phyloP scores from a whole-genome alignment of 2,113 vertebrate genomes.

The Azemiops feae region DNA sequence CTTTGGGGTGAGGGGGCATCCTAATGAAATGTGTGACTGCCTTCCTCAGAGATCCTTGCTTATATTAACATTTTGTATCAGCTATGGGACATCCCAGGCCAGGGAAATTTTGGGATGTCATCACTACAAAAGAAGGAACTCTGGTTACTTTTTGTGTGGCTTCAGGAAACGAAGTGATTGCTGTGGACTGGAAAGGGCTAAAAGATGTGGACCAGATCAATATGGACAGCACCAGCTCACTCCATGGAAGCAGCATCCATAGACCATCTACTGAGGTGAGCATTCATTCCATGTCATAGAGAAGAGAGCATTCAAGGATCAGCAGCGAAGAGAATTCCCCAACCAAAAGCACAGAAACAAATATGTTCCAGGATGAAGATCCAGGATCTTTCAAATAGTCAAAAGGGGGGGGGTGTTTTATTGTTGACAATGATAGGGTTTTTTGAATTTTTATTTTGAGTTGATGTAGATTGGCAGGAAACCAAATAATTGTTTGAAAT shows the following conservation, averaged over 20 bases:
- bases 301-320: not conserved
- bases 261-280: constrained; percentile 77
- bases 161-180: constrained; percentile 76
- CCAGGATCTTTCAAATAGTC: not conserved
- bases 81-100: no score
- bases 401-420: not conserved
- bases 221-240: constrained; percentile 78
- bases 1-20: not conserved
- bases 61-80: not conserved
- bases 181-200: constrained; percentile 79
- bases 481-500: constrained; percentile 3
- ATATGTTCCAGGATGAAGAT: not conserved
- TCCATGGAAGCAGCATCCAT: constrained; percentile 78
- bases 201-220: constrained; percentile 80
- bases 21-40: not conserved
- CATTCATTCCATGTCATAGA: not conserved
- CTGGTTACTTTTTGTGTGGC: constrained; percentile 6
- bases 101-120: not conserved
- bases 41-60: not conserved
- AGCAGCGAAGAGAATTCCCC: not conserved
- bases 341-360: not conserved
- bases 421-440: not conserved
- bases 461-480: not conserved
- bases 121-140: not conserved
- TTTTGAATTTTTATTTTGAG: not conserved